Base-by-base conservation (phyloP, 2,113 vertebrate species). In the Dipodomys spectabilis region DNA sequence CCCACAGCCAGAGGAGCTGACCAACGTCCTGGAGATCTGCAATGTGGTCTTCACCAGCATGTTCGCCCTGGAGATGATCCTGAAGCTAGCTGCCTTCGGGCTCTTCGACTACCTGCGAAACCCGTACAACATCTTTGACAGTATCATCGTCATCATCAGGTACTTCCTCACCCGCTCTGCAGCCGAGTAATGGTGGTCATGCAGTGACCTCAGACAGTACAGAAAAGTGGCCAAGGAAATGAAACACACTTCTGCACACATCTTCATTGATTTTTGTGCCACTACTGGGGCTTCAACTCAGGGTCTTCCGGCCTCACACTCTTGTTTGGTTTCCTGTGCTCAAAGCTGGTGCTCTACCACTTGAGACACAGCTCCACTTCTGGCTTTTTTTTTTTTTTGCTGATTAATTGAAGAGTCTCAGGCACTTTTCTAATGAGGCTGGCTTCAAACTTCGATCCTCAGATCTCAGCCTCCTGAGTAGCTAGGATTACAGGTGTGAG, bases 31-130 rank as follows among this genome's bases (percentile, higher is more conserved):
- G 98, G 99, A 99, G 97, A 99, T 99, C 98, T 99, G 99, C 98
- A 99, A 99, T 12, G 99, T 99, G 92, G 99, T 99, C 67, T 99
- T 99, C 96, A 99, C 99, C 96, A 99, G 99, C 97, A 99, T 99
- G 99, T 99, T 99, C 68, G 99, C 99, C 79, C 94, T 99, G 98
- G 99, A 99, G 98, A 99, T 99, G 99, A 98, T 99, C 95, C 98
- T 99, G 92, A 99, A 99, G 95, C 97, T 99, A 91, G 98, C 99
- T 0, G 99, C 99, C 16, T 99, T 99, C 15, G 99, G 99, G 57
- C 99, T 99, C 72, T 99, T 99, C 35, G 99, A 96, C 97, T 99
- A 99, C 97, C 98, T 99, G 96, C 98, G 99, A 82, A 99, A 99
- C 89, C 99, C 99, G 7, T 99, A 99, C 97, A 99, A 99, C 88